These are phyloP conservation scores for Entomyzon cyanotis DNA, from an alignment of 2,113 vertebrate species.

Conservation along the genomic window DNA sequence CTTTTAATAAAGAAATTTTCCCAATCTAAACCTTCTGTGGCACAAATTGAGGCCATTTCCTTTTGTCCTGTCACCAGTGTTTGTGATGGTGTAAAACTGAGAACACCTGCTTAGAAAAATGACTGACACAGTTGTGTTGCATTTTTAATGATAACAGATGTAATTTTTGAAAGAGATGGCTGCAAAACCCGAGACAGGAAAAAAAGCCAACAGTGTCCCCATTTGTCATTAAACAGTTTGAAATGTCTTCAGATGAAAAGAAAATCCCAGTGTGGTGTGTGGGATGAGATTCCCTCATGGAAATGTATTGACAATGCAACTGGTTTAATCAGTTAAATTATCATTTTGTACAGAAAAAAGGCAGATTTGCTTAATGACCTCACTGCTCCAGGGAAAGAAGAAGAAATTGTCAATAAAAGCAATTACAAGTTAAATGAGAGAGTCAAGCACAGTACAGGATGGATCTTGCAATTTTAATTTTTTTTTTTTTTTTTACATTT, in stretches of 20 bases:
- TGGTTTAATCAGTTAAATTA: constrained; percentile 55
- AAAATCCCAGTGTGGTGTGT: not conserved
- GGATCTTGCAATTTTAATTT: not conserved
- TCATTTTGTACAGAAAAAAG: constrained; percentile 40
- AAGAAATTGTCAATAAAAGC: constrained; percentile 64
- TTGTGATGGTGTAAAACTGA: not conserved
- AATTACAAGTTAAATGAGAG: constrained; percentile 56
- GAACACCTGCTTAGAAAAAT: not conserved
- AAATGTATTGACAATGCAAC: not conserved
- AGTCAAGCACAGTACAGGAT: not conserved
- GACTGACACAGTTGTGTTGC: not conserved
- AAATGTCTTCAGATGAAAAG: not conserved
- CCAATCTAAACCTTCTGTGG: not conserved
- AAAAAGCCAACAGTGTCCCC: not conserved
- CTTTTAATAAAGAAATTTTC: too few relatives aligned
- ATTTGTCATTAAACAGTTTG: not conserved
- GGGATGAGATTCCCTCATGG: not conserved
- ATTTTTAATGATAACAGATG: not conserved
- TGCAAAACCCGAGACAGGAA: not conserved
- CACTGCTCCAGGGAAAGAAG: not conserved
- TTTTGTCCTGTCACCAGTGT: not conserved
- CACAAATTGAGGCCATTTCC: not conserved
- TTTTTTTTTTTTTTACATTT: not conserved
- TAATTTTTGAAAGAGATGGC: not conserved
- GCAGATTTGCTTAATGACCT: constrained; percentile 62